A percentile compares a stretch with the other conserved stretches of the same genome.
Conservation (phyloP, 2,888 invertebrate genomes). For the Ectobius pallidus region DNA sequence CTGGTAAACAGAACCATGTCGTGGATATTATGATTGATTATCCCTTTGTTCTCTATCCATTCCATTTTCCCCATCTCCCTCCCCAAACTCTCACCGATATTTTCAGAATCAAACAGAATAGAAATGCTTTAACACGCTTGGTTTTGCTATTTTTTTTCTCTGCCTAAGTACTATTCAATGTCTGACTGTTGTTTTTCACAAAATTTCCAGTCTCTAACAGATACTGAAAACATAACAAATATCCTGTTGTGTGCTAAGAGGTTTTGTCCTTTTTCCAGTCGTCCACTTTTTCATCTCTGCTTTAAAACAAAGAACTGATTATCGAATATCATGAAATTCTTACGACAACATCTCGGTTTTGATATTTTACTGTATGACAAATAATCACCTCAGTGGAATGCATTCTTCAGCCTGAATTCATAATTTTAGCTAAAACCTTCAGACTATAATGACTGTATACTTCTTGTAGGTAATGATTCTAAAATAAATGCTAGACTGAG, state of each 20-base stretch:
- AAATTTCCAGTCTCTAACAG: neutral
- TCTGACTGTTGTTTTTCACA: neutral
- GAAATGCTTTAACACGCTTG: neutral
- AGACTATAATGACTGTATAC: too few relatives aligned
- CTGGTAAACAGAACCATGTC: neutral
- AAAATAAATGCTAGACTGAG: too few relatives aligned
- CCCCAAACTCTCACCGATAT: neutral
- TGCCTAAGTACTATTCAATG: constrained; percentile 4
- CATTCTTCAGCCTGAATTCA: too few relatives aligned
- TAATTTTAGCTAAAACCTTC: too few relatives aligned
- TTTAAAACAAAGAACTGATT: too few relatives aligned
- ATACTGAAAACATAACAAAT: constrained; percentile 4
- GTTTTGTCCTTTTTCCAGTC: too few relatives aligned
- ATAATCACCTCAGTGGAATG: too few relatives aligned
- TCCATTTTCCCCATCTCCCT: constrained; percentile 9
- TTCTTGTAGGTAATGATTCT: too few relatives aligned
- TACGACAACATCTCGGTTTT: too few relatives aligned
- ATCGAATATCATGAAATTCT: too few relatives aligned
- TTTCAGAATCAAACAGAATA: constrained; percentile 16
- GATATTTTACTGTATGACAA: too few relatives aligned
- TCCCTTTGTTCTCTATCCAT: neutral
- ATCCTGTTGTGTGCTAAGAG: neutral
- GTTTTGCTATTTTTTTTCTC: neutral
- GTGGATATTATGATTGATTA: constrained; percentile 5
- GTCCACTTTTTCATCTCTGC: too few relatives aligned